Evolutionary conservation across 2,888 invertebrate genomes (phyloP), one percentile per base, ranked within the genome.

Genomic region (Agrochola lota): DNA sequence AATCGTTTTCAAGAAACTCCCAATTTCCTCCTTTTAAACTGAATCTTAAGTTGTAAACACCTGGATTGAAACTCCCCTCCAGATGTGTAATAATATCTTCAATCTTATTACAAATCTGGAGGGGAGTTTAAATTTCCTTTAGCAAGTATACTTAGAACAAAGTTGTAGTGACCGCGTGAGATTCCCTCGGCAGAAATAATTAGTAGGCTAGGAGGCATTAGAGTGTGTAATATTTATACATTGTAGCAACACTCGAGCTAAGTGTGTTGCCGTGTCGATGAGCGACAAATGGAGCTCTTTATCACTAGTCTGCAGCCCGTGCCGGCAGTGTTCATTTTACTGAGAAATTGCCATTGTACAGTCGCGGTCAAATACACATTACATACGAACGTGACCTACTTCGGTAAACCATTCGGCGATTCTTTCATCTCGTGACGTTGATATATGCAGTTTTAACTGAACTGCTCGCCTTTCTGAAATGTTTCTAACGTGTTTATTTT

Each of bases 391-490:
- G 67, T 75, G 66, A 78, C 76, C 76, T 46, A 86, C 26, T 78
- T 88, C 66, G 59, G 68, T 60, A 71, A 73, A 83, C 71, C 73
- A 64, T 83, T 82, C 64, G 69, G 63, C 69, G 63, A 78, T 81
- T 79, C 77, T 78, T 85, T 77, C 73, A 71, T 67, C 67, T 72
- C 68, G 60, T 81, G 82, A 88, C 85, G 77, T 84, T 85, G 83
- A 87, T 87, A 55, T 87, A 87, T 87, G 82, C 78, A 76, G 67
- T 81, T 79, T 75, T 81, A 84, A 81, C 77, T 70, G 80, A 71
- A 71, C 59, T 52, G 23, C 26, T 81, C 64, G 85, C 30, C n/a
- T 81, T 35, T 71, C 43, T 64, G 60, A 64, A 81, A 62, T 57
- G 26, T 35, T 60, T 63, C 26, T 49, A 57, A 20, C 49, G 15